Evolutionary conservation across 2,797 vertebrate genomes (phyloP), one percentile per base, ranked within the genome.

Genomic region (Micromesistius poutassou): DNA sequence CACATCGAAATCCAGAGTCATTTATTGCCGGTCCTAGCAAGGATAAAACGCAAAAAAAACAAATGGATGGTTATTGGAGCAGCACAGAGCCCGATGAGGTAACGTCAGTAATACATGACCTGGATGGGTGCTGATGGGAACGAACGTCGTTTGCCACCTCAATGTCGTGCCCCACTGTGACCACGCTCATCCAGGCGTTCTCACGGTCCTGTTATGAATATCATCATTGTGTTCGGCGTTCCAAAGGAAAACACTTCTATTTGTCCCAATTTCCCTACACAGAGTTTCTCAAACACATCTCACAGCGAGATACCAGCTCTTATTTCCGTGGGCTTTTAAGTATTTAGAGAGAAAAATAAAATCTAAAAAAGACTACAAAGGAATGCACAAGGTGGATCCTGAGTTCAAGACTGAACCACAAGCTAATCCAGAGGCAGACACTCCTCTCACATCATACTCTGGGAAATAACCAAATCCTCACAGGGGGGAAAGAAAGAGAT

Each of bases 1-100:
- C 86, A 82, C 81, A 87, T 90, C 84, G 82, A 90, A 92, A 92
- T 89, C 87, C 90, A 81, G 42, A 87, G 84, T 85, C 90, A 89
- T 90, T 81, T 86, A 85, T 89, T 79, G 71, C 83, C 84, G 76
- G 76, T 83, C 81, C 78, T 78, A 70, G 71, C 25, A 76, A 81
- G 81, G 84, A 88, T 90, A 81, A 91, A 89, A 83, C 30, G 38
- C 71, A 80, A 22, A 50, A 50, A 5, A 19, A 50, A 50, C 5
- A 50, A 50, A 19, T 16, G 14, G 46, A 50, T 19, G 46, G 46
- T 16, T 16, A 19, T 50, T 50, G 46, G 46, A 50, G 10, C 40
- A 13, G 46, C 22, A 62, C 22, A 62, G 14, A 62, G 22, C 6
- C 6, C 6, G 55, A 62, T 7, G 1, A 76, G 55, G 77, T 75